A percentile compares a stretch with the other conserved stretches of the same genome.
Conservation (phyloP, 2,113 vertebrate species). For the Carlito syrichta region DNA sequence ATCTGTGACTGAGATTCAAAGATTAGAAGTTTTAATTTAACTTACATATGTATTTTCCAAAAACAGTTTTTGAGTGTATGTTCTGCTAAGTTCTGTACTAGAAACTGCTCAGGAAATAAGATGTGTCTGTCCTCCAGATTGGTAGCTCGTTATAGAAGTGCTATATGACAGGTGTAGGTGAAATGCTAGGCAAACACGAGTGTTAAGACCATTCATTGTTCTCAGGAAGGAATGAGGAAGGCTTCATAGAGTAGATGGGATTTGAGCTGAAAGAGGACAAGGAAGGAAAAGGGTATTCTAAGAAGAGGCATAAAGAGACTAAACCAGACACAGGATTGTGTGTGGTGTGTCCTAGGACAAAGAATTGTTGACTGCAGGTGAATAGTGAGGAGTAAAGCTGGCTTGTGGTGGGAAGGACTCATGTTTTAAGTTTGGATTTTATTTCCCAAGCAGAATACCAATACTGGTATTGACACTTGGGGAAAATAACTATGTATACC, state of each 20-base stretch:
- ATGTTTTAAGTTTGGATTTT: neutral
- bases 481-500: neutral
- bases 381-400: neutral
- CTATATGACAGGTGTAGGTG: neutral
- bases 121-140: neutral
- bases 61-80: neutral
- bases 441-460: neutral
- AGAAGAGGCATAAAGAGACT: neutral
- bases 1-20: conserved; percentile 7
- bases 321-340: neutral
- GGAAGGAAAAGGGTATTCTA: neutral
- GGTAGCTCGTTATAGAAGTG: neutral
- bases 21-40: conserved; percentile 14
- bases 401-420: neutral
- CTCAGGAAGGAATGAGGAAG: neutral
- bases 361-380: neutral
- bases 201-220: neutral
- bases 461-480: neutral
- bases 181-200: neutral
- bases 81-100: neutral
- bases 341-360: neutral
- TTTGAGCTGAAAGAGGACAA: neutral
- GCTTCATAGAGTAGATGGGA: neutral
- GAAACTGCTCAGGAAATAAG: neutral
- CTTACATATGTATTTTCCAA: neutral